Evolutionary conservation across 2,797 vertebrate species (phyloP).

Genomic region (Enteromius fasciolatus): DNA sequence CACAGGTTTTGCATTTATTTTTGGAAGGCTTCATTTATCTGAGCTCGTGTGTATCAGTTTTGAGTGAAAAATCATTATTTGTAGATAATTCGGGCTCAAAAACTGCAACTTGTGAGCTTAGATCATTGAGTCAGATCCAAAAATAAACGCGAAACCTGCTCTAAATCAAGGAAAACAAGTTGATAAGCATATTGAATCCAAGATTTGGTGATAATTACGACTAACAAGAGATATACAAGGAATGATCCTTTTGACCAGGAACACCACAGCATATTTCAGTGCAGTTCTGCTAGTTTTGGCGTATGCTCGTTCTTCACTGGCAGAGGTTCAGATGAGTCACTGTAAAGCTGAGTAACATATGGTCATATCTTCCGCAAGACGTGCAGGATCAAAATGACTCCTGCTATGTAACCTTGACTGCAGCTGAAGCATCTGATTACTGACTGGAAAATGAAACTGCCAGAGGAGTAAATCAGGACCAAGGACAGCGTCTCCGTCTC

Average conservation of each 20-base stretch:
- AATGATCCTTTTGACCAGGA: neutral
- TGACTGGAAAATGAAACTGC: conserved; percentile 61
- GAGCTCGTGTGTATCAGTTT: no score
- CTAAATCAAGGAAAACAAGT: neutral
- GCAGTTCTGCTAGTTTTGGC: conserved; percentile 4
- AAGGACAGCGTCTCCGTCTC: conserved; percentile 62
- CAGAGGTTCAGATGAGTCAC: neutral
- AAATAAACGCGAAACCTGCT: no score
- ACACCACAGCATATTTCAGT: neutral
- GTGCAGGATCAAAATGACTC: conserved; percentile 55
- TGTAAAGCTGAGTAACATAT: conserved; percentile 30
- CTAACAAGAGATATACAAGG: neutral
- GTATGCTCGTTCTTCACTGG: neutral
- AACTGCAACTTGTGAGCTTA: no score
- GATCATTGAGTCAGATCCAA: no score
- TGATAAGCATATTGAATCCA: neutral
- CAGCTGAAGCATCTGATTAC: conserved; percentile 64
- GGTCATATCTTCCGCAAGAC: conserved; percentile 10
- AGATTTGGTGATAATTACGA: neutral
- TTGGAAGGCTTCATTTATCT: neutral
- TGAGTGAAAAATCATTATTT: no score
- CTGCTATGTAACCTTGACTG: conserved; percentile 65
- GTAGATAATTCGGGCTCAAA: no score
- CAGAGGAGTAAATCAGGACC: conserved; percentile 71
- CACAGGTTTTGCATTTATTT: neutral